These are phyloP conservation scores for Cerastis leucographa DNA, from an alignment of 2,888 invertebrate species.

Conservation along the genomic window DNA sequence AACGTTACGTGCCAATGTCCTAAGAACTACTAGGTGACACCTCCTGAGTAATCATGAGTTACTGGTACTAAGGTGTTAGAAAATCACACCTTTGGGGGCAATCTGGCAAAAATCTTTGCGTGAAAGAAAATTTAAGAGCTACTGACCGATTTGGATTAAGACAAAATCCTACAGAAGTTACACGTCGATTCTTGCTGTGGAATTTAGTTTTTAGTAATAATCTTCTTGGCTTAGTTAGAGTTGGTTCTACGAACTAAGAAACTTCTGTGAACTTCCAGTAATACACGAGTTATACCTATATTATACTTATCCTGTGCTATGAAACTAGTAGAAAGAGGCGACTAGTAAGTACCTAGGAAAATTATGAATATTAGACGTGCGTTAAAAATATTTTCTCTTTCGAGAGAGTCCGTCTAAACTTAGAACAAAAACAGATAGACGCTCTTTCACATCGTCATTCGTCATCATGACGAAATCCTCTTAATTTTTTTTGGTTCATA, in stretches of 20 bases:
- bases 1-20: constrained; percentile 21
- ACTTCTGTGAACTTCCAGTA: neutral
- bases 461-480: constrained; percentile 34
- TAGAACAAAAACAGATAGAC: constrained; percentile 10
- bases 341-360: neutral
- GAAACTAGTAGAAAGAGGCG: neutral
- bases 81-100: constrained; percentile 29
- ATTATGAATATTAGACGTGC: neutral
- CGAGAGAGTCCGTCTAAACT: neutral
- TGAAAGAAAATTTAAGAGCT: neutral
- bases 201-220: constrained; percentile 13
- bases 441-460: constrained; percentile 9
- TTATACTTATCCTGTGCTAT: neutral
- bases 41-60: constrained; percentile 49
- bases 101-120: neutral
- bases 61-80: constrained; percentile 47
- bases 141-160: neutral
- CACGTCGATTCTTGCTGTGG: neutral
- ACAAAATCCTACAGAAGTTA: neutral
- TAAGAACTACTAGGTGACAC: constrained; percentile 14
- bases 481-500: constrained; percentile 35
- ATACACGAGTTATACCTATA: neutral
- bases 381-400: neutral
- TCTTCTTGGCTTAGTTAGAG: neutral
- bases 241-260: neutral